A percentile compares a stretch with the other conserved stretches of the same genome.
These are phyloP conservation scores for Corythoichthys intestinalis DNA, from an alignment of 2,113 vertebrate species.

Conservation along the genomic window DNA sequence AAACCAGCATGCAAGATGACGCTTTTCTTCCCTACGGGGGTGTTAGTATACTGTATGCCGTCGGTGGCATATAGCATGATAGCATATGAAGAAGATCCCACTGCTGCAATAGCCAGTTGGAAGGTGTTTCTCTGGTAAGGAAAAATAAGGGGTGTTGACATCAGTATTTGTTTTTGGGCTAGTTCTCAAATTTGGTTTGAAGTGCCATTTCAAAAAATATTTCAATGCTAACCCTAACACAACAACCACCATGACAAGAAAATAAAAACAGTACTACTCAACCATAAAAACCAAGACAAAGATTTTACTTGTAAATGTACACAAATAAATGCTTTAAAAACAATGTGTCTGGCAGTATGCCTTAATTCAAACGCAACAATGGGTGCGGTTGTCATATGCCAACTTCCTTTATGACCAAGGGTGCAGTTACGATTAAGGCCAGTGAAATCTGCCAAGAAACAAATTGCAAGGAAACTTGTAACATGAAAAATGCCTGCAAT, in stretches of 20 bases:
- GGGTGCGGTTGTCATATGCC: background rate
- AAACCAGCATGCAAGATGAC: conserved; percentile 78
- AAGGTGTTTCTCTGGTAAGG: conserved; percentile 88
- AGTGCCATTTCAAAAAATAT: too few species aligned
- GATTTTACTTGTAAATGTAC: too few species aligned
- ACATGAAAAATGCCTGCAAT: background rate
- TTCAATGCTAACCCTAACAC: too few species aligned
- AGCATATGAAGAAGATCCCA: conserved; percentile 79
- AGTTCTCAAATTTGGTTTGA: too few species aligned
- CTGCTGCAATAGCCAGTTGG: conserved; percentile 85
- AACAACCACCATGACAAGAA: too few species aligned
- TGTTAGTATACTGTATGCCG: conserved; percentile 79
- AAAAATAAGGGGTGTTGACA: conserved; percentile 7
- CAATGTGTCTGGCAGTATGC: background rate
- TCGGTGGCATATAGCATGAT: conserved; percentile 86
- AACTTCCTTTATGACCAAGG: background rate
- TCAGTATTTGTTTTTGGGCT: background rate
- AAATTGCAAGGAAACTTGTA: background rate
- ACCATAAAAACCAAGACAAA: too few species aligned
- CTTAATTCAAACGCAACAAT: background rate
- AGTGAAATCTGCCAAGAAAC: background rate
- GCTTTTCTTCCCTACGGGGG: conserved; percentile 54
- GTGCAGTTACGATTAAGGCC: background rate
- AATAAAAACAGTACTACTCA: too few species aligned
- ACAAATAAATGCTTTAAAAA: too few species aligned